Evolutionary conservation across 2,113 vertebrate species (phyloP).

Genomic region (Dissostichus mawsoni): DNA sequence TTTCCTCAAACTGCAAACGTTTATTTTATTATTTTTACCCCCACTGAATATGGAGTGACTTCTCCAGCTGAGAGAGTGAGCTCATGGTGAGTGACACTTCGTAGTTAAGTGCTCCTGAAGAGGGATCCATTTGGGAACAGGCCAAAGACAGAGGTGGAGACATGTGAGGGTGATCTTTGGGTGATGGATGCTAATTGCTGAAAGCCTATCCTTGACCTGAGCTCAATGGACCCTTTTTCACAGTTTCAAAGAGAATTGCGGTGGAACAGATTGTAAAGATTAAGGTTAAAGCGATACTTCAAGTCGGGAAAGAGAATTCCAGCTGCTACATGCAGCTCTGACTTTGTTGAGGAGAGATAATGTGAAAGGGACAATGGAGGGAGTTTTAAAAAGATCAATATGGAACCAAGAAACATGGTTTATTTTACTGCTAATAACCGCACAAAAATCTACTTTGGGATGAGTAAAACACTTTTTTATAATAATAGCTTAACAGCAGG

Average conservation of each 20-base stretch:
- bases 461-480: too few relatives aligned
- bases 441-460: background rate
- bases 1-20: constrained; percentile 8
- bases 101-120: constrained; percentile 28
- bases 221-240: constrained; percentile 34
- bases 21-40: constrained; percentile 35
- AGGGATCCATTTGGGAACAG: constrained; percentile 38
- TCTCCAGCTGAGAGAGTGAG: constrained; percentile 36
- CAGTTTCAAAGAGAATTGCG: constrained; percentile 35
- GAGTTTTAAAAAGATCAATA: too few relatives aligned
- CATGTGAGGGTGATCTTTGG: constrained; percentile 38
- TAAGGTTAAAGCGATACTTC: constrained; percentile 36
- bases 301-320: constrained; percentile 26
- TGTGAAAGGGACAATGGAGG: too few relatives aligned
- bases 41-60: constrained; percentile 20
- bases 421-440: background rate
- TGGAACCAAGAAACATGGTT: background rate
- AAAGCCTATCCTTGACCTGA: constrained; percentile 51
- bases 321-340: constrained; percentile 15
- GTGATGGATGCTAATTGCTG: constrained; percentile 70
- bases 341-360: constrained; percentile 28
- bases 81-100: constrained; percentile 41
- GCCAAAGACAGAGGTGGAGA: constrained; percentile 32
- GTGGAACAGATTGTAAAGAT: constrained; percentile 51
- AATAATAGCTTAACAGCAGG: too few relatives aligned